phyloP scores from a whole-genome alignment of 2,113 vertebrate species.

The Pantherophis guttatus region DNA sequence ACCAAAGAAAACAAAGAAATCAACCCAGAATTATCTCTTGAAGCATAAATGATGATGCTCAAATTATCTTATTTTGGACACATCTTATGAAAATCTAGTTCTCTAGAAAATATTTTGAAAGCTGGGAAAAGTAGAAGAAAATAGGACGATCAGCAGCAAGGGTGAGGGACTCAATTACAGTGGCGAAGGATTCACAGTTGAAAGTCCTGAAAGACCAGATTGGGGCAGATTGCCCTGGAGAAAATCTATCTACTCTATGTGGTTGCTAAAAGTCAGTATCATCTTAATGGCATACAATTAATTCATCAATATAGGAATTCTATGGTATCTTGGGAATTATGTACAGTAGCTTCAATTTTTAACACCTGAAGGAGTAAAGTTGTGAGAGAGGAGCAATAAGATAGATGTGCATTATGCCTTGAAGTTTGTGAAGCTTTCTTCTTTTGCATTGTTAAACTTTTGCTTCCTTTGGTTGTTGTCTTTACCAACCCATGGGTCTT shows the following conservation, averaged over 20 bases:
- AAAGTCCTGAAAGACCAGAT: background rate
- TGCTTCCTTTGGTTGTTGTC: background rate
- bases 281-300: background rate
- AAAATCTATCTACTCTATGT: background rate
- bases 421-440: background rate
- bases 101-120: background rate
- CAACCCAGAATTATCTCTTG: background rate
- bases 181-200: background rate
- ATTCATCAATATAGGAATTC: background rate
- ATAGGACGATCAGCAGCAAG: background rate
- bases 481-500: background rate
- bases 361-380: background rate
- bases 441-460: background rate
- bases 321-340: background rate
- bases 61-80: background rate
- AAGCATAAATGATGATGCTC: background rate
- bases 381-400: background rate
- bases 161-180: background rate
- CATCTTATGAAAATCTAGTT: background rate
- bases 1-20: background rate
- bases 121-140: background rate
- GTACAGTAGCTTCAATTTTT: background rate
- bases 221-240: background rate
- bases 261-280: background rate
- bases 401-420: background rate